phyloP scores from a whole-genome alignment of 2,888 invertebrate genomes.

The Cremastobaeus sp. region DNA sequence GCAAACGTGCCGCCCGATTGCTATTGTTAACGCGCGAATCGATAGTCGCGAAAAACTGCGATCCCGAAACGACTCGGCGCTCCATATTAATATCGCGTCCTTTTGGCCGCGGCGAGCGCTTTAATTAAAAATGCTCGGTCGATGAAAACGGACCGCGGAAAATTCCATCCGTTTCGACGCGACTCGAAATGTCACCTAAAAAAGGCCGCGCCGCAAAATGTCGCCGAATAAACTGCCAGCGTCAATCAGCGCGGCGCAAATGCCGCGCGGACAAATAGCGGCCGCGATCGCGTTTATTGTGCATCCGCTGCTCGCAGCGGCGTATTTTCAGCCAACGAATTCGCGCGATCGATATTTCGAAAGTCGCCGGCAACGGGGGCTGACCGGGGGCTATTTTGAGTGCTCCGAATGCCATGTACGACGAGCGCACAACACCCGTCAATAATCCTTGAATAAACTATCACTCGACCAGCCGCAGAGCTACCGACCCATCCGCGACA shows the following conservation, averaged over 20 bases:
- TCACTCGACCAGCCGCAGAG: conserved; percentile 73
- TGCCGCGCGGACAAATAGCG: conserved; percentile 34
- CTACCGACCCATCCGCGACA: conserved; percentile 71
- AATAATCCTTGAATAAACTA: conserved; percentile 79
- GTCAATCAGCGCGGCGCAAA: conserved; percentile 56
- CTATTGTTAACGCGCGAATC: background rate
- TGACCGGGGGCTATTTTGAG: conserved; percentile 76
- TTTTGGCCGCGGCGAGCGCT: conserved; percentile 19
- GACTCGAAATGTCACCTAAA: conserved; percentile 40
- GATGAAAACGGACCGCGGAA: too few relatives aligned
- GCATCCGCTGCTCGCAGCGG: too few relatives aligned
- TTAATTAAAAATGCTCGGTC: conserved; percentile 45
- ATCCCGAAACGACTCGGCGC: too few relatives aligned
- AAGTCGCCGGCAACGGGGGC: conserved; percentile 66
- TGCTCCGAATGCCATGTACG: conserved; percentile 68
- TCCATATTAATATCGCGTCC: conserved; percentile 34
- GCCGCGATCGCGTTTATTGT: conserved; percentile 14
- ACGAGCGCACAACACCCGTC: conserved; percentile 75
- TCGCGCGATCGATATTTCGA: conserved; percentile 57
- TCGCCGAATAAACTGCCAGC: conserved; percentile 52
- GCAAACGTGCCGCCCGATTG: background rate
- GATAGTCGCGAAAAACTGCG: background rate
- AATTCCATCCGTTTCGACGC: conserved; percentile 37
- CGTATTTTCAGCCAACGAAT: conserved; percentile 39
- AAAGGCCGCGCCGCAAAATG: conserved; percentile 34